phyloP scores from a whole-genome alignment of 2,888 invertebrate genomes.

The Deroplatys truncata region DNA sequence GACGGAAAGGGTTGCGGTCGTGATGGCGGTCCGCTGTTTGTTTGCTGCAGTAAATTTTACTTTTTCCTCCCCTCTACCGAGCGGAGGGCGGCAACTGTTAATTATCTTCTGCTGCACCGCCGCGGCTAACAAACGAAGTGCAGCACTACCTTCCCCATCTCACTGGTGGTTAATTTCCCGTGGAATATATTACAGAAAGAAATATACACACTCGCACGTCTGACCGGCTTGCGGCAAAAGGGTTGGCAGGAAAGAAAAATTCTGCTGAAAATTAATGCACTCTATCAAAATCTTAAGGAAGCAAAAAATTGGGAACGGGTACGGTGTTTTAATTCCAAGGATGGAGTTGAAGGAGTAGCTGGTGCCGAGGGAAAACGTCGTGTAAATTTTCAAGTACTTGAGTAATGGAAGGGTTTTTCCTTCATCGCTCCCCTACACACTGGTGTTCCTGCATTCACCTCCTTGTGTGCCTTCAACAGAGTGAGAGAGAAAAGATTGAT shows the following conservation, averaged over 20 bases:
- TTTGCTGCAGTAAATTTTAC: constrained; percentile 1
- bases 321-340: not conserved
- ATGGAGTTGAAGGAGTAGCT: not conserved
- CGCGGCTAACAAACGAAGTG: not conserved
- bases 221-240: not conserved
- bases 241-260: not conserved
- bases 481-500: not conserved
- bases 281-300: constrained; percentile 4
- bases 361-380: not conserved
- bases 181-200: not conserved
- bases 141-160: not conserved
- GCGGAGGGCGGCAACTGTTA: not conserved
- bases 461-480: not conserved
- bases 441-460: not conserved
- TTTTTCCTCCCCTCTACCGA: not conserved
- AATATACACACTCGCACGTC: not conserved
- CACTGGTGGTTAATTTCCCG: constrained; percentile 2
- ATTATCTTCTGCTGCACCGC: constrained; percentile 6
- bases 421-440: not conserved
- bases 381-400: not conserved
- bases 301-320: not conserved
- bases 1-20: not conserved
- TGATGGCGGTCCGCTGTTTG: not conserved
- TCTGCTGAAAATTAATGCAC: constrained; percentile 3
- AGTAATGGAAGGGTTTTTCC: not conserved